Evolutionary conservation across 2,113 vertebrate genomes (phyloP).

Genomic region (Tetrao urogallus): DNA sequence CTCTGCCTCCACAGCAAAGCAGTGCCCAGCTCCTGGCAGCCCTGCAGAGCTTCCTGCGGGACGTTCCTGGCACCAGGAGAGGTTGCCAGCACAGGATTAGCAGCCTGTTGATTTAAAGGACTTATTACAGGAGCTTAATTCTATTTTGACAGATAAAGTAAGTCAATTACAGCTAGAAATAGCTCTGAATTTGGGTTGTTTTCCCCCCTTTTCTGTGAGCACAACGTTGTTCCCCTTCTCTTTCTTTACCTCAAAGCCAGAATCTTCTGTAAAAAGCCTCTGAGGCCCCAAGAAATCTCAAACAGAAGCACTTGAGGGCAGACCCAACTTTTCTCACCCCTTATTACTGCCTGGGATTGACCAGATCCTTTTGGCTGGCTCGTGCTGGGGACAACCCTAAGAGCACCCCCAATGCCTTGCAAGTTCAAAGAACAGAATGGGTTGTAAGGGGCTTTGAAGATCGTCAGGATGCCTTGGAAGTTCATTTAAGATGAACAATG

Average conservation of each 20-base stretch:
- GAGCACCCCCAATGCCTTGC: neutral
- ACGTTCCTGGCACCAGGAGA: conserved; percentile 35
- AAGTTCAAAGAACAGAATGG: neutral
- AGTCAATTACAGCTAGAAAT: conserved; percentile 77
- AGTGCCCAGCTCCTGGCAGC: neutral
- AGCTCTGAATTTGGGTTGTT: conserved; percentile 32
- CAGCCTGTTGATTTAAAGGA: conserved; percentile 79
- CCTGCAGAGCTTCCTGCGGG: neutral
- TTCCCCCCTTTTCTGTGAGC: neutral
- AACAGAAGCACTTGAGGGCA: neutral
- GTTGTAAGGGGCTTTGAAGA: too few species aligned
- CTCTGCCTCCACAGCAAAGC: neutral
- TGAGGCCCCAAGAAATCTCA: neutral
- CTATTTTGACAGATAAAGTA: conserved; percentile 80
- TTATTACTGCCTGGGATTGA: neutral
- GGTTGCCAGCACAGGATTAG: conserved; percentile 66
- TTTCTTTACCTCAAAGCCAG: neutral
- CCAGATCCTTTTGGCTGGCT: neutral
- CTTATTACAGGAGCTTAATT: conserved; percentile 78
- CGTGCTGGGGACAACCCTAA: neutral
- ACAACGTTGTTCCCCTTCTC: neutral
- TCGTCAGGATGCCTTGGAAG: neutral
- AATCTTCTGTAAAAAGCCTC: neutral
- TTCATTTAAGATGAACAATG: neutral
- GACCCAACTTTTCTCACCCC: neutral